Base-by-base conservation (phyloP, 1,140 invertebrate genomes). In the Proctacanthus coquilletti region DNA sequence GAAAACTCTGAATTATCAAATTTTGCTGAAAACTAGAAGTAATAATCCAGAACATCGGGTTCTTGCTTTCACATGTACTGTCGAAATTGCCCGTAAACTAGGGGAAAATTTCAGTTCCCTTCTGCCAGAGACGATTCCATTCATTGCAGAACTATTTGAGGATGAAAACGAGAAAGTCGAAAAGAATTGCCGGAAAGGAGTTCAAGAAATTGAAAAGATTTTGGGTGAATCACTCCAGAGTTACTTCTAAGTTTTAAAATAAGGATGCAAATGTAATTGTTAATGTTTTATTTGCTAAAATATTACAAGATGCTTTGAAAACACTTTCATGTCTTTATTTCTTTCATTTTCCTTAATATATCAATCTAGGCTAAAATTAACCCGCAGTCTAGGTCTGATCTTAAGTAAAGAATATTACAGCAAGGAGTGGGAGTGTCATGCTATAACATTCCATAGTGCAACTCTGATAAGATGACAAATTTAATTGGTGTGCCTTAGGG, bases 1-100 rank as follows among this genome's bases (percentile, higher is more conserved):
- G 75, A 91, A 91, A 53, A 72, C 81, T 46, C 61, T 94, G 3
- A 86, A 91, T 52, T 86, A 89, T 60, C 84, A 92, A 60, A 75
- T 91, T 36, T 61, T 93, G 13, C 63, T 93, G 30, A 94, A 93
- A 62, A 86, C 85, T 0, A 72, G 84, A 44, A 75, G 84, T 49
- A 68, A 71, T 45, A 72, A 75, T 36, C 64, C 78, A 2, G 65
- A 70, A 42, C 69, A 76, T 35, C 64, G 60, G 43, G 66, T 76
- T 6, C 47, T 66, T 18, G 66, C 73, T 2, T 60, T 83, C 21
- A 66, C 76, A 40, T 69, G 69, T 39, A 54, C 84, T 45, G 72
- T 77, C 13, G 71, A 77, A 40, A 72, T 85, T 31, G 81, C 77
- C 1, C 69, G 68, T 18, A 83, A 84, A 49, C 57, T 89, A 1